phyloP scores from a whole-genome alignment of 2,113 vertebrate species.

The Ptilonorhynchus violaceus region DNA sequence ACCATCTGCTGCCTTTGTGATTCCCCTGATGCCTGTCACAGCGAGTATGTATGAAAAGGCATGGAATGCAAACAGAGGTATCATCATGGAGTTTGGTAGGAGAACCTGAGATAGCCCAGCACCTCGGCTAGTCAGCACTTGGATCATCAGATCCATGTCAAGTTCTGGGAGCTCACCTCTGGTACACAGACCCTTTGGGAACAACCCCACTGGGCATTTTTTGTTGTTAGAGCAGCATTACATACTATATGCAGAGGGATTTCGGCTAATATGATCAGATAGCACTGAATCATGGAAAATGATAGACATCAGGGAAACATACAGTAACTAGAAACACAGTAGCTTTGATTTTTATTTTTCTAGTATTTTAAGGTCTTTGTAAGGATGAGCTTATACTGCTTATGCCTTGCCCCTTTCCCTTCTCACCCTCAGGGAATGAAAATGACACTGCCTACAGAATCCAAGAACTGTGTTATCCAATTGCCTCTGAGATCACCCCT shows the following conservation, averaged over 20 bases:
- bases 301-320: background rate
- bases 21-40: conserved; percentile 64
- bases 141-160: background rate
- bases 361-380: fast-evolving
- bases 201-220: background rate
- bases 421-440: background rate
- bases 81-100: background rate
- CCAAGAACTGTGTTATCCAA: background rate
- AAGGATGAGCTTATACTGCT: background rate
- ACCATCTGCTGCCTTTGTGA: conserved; percentile 68
- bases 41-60: background rate
- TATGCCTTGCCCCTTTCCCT: background rate
- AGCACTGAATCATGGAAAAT: background rate
- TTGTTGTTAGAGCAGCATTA: background rate
- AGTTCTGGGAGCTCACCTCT: background rate
- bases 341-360: background rate
- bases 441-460: background rate
- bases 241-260: background rate
- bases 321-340: background rate
- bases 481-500: background rate
- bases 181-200: background rate
- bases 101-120: background rate
- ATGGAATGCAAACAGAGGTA: background rate
- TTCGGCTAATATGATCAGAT: background rate
- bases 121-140: background rate